Percentiles rank a stretch among this genome's conserved stretches.
These are phyloP conservation scores for Scrobipalpa costella DNA, from an alignment of 2,888 invertebrate species.

Conservation along the genomic window DNA sequence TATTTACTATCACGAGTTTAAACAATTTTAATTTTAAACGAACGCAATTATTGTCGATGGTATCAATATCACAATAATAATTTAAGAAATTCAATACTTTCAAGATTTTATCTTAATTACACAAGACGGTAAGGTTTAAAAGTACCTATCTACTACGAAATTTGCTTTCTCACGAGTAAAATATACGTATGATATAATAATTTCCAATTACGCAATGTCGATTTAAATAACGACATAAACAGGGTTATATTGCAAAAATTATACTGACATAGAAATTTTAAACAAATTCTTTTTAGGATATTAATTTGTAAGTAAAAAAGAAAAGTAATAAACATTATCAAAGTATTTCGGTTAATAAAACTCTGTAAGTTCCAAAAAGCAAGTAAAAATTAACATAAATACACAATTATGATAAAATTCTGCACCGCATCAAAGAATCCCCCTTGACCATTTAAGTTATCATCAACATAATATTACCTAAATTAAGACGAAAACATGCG, in stretches of 20 bases:
- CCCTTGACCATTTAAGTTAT: background rate
- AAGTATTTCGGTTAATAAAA: background rate
- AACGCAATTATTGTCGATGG: background rate
- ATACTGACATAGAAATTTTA: too few relatives aligned
- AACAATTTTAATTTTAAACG: background rate
- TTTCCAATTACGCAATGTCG: too few relatives aligned
- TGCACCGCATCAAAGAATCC: background rate
- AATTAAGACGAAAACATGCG: constrained; percentile 6
- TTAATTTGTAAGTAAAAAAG: too few relatives aligned
- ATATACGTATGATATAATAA: too few relatives aligned
- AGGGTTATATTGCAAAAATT: background rate
- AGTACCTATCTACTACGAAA: background rate
- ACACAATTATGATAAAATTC: background rate
- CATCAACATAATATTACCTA: background rate
- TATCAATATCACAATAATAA: background rate
- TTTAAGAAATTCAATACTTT: background rate
- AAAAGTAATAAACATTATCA: background rate
- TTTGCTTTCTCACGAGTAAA: background rate
- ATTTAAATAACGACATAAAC: background rate
- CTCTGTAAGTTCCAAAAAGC: background rate
- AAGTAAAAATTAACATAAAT: background rate
- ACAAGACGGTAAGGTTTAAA: background rate
- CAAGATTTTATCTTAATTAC: background rate
- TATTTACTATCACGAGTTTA: background rate
- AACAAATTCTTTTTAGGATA: too few relatives aligned